Evolutionary conservation across 2,888 invertebrate genomes (phyloP), one percentile per base, ranked within the genome.

Genomic region (Polydrusus cervinus): DNA sequence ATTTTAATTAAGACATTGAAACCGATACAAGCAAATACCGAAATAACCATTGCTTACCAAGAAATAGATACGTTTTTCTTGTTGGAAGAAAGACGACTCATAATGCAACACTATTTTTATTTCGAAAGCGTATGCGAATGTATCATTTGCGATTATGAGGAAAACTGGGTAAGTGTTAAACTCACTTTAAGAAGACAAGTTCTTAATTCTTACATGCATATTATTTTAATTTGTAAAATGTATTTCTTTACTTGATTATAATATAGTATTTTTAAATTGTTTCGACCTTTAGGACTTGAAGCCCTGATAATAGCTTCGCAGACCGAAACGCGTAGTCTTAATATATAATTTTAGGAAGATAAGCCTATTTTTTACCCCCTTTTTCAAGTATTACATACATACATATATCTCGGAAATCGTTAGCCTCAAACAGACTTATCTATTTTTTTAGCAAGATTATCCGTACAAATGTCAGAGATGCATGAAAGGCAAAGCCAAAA

Each of bases 41-140:
- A 82, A 71, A 80, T 83, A 18, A 82, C 81, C 0, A 66, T 83
- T 40, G 76, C 79, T 34, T 82, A 82, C 65, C 57, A 53, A 0
- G 81, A 81, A 78, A 72, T 82, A 9, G 75, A 75, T 71, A 71
- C 78, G 18, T 75, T 79, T 40, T 71, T 78, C 8, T 34, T 62
- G 20, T 11, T 77, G 9, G 20, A 64, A 8, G 78, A 81, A 30
- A 61, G 82, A 34, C 74, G 74, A 38, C 9, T 79, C 11, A 71
- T 82, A 40, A 77, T 79, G 25, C 30, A 74, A 68, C 69, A 79
- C 57, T 53, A 78, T n/a, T 79, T 80, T 68, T 62, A 74, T 68
- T 82, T 82, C 34, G n/a, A 51, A 14, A 10, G n/a, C 30, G 70
- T 72, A 8, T 82, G 82, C 49, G 40, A 69, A 10, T 82, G 82